Percentiles rank a stretch among this genome's conserved stretches.
phyloP scores from a whole-genome alignment of 2,888 invertebrate species.

The Eugnorisma glareosa region DNA sequence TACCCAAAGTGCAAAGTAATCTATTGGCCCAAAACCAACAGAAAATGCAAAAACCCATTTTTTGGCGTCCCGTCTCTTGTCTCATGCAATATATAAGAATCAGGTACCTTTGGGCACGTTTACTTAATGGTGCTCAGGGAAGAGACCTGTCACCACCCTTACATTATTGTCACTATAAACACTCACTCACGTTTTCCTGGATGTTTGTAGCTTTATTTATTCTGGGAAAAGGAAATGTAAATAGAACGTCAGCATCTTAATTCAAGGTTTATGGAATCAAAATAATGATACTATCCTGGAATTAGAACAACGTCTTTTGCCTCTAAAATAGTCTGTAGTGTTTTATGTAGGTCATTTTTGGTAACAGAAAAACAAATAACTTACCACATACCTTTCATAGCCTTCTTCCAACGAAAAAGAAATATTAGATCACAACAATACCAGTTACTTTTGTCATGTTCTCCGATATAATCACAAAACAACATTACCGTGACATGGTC shows the following conservation, averaged over 20 bases:
- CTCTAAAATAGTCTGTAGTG: neutral
- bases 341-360: neutral
- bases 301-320: neutral
- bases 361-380: neutral
- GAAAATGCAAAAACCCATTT: conserved; percentile 22
- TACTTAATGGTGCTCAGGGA: conserved; percentile 47
- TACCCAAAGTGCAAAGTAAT: conserved; percentile 25
- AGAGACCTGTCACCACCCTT: conserved; percentile 33
- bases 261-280: neutral
- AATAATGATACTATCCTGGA: neutral
- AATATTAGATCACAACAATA: conserved; percentile 52
- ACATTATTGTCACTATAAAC: conserved; percentile 58
- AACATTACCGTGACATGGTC: conserved; percentile 55
- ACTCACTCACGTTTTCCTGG: conserved; percentile 31
- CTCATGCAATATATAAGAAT: conserved; percentile 39
- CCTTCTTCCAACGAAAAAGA: conserved; percentile 41
- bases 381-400: conserved; percentile 4
- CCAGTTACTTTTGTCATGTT: conserved; percentile 44
- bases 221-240: conserved; percentile 3
- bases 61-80: conserved; percentile 17
- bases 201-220: conserved; percentile 37
- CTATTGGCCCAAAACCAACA: conserved; percentile 14
- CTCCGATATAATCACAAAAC: conserved; percentile 59
- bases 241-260: neutral
- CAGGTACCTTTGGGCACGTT: conserved; percentile 22